phyloP scores from a whole-genome alignment of 2,113 vertebrate species.

The Neotoma lepida region DNA sequence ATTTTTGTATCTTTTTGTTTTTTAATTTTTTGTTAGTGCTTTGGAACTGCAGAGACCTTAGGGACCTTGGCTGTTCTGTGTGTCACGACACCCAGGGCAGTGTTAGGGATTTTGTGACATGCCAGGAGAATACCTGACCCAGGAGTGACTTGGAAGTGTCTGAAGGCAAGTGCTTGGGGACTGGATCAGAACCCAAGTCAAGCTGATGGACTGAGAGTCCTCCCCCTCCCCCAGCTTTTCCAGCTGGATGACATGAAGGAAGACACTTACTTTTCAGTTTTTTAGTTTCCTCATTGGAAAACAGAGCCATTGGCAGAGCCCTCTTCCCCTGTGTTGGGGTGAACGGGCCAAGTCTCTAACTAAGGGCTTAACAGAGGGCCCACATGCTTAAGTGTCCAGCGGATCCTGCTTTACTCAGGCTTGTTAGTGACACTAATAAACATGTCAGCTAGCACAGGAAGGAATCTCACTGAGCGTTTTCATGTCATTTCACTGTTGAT shows the following conservation, averaged over 20 bases:
- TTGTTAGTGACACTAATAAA: neutral
- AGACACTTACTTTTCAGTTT: neutral
- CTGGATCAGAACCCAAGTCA: no score
- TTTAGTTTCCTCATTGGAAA: neutral
- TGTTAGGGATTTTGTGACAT: fast-evolving
- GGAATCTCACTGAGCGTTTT: neutral
- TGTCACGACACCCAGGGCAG: neutral
- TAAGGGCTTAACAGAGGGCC: neutral
- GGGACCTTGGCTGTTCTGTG: neutral
- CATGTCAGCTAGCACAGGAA: neutral
- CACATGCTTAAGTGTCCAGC: fast-evolving
- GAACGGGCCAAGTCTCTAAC: neutral
- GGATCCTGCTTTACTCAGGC: neutral
- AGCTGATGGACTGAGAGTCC: neutral
- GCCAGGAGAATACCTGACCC: neutral
- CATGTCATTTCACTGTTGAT: neutral
- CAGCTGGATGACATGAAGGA: neutral
- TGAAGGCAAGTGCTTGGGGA: neutral
- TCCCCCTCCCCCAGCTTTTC: neutral
- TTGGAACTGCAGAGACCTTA: neutral
- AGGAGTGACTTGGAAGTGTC: neutral
- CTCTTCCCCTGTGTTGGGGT: neutral
- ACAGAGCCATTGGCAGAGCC: no score
- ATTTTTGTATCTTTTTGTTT: neutral
- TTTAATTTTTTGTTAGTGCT: neutral